Evolutionary conservation across 2,113 vertebrate species (phyloP).

Genomic region (Oenanthe oenanthe): DNA sequence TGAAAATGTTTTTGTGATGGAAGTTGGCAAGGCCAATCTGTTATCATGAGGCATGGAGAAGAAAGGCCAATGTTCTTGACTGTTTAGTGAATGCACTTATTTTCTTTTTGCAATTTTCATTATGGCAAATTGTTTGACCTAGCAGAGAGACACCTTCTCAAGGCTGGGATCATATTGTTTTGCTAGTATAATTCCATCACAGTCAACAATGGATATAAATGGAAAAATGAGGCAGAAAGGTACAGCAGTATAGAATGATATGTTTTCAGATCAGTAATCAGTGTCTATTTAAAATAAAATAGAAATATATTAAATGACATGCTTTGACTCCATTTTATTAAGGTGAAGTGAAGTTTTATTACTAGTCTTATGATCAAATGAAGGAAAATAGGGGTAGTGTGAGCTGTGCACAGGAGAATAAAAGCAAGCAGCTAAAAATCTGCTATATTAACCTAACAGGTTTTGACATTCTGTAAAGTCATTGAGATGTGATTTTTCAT

Average conservation of each 20-base stretch:
- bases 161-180: conserved; percentile 54
- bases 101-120: conserved; percentile 65
- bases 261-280: conserved; percentile 67
- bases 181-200: conserved; percentile 56
- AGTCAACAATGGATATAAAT: conserved; percentile 8
- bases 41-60: conserved; percentile 34
- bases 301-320: conserved; percentile 46
- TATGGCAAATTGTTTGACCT: conserved; percentile 65
- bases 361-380: conserved; percentile 55
- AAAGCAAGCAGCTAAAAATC: conserved; percentile 14
- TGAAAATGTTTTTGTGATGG: conserved; percentile 60
- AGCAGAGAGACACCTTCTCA: conserved; percentile 55
- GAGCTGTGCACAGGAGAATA: neutral
- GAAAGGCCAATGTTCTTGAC: conserved; percentile 42
- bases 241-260: neutral
- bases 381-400: conserved; percentile 41
- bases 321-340: conserved; percentile 63
- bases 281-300: conserved; percentile 59
- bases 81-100: conserved; percentile 40
- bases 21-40: conserved; percentile 47
- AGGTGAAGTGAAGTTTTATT: conserved; percentile 68
- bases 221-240: conserved; percentile 49
- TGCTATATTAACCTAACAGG: neutral
- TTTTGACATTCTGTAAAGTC: neutral
- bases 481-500: conserved; percentile 18